phyloP scores from a whole-genome alignment of 1,140 invertebrate species.

The Neotoxoptera formosana region DNA sequence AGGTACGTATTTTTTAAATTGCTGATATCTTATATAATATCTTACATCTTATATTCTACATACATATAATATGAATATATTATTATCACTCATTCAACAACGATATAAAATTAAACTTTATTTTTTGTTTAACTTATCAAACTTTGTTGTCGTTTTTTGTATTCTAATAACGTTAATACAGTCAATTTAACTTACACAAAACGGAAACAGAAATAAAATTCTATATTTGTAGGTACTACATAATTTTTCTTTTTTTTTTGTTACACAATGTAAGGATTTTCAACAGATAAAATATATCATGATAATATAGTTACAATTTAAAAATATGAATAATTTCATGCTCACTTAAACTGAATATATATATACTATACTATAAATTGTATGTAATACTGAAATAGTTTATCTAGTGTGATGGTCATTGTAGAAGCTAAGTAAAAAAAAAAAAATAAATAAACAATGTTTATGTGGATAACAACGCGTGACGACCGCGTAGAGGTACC shows the following conservation, averaged over 20 bases:
- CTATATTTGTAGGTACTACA: background rate
- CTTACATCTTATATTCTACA: background rate
- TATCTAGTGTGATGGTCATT: conserved; percentile 2
- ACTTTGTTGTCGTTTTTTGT: background rate
- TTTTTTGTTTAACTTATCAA: background rate
- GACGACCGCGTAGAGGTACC: background rate
- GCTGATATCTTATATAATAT: background rate
- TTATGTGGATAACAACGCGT: background rate
- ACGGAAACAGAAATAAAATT: background rate
- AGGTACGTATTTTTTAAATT: background rate
- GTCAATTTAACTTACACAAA: background rate
- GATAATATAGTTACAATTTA: background rate
- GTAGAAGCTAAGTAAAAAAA: background rate
- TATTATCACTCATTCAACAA: background rate
- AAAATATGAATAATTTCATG: conserved; percentile 10
- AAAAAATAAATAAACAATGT: background rate
- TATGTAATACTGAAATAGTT: background rate
- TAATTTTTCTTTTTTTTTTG: background rate
- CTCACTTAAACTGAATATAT: background rate
- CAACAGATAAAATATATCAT: background rate
- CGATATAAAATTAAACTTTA: background rate
- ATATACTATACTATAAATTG: background rate
- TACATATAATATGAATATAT: background rate
- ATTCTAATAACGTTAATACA: background rate
- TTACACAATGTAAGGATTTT: background rate